Conservation (phyloP, 2,113 vertebrate species). For the Heterocephalus glaber region DNA sequence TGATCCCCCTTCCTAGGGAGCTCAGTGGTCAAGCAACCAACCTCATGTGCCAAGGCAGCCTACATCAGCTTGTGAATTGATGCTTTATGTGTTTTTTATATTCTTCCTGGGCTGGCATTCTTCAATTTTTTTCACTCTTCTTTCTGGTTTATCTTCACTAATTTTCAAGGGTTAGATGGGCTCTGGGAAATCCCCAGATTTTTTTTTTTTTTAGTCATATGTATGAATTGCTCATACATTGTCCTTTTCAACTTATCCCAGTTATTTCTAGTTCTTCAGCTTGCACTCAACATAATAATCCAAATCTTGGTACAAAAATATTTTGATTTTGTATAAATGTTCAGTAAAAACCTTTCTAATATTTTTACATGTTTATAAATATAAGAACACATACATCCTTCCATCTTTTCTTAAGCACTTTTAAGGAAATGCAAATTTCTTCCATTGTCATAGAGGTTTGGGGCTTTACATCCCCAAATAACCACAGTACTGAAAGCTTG, state of each 20-base stretch:
- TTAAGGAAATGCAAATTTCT: neutral
- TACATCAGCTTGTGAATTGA: neutral
- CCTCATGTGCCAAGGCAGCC: neutral
- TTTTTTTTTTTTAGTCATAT: neutral
- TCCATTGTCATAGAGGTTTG: neutral
- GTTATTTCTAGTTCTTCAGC: slow-evolving; percentile 10
- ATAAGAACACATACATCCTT: neutral
- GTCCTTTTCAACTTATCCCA: neutral
- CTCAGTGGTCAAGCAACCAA: neutral
- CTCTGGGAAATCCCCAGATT: neutral
- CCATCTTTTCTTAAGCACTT: neutral
- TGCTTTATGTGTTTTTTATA: neutral
- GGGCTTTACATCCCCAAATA: neutral
- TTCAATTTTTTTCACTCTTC: neutral
- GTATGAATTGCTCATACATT: neutral
- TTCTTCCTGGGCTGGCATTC: neutral
- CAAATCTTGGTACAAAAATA: neutral
- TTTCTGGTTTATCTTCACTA: neutral
- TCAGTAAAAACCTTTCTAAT: neutral
- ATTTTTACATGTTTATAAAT: neutral
- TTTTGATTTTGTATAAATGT: neutral
- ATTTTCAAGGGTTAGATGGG: neutral
- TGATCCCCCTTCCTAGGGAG: neutral
- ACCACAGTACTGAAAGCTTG: neutral
- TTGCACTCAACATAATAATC: neutral